Evolutionary conservation across 2,888 invertebrate species (phyloP).

Genomic region (Diaphora mendica): DNA sequence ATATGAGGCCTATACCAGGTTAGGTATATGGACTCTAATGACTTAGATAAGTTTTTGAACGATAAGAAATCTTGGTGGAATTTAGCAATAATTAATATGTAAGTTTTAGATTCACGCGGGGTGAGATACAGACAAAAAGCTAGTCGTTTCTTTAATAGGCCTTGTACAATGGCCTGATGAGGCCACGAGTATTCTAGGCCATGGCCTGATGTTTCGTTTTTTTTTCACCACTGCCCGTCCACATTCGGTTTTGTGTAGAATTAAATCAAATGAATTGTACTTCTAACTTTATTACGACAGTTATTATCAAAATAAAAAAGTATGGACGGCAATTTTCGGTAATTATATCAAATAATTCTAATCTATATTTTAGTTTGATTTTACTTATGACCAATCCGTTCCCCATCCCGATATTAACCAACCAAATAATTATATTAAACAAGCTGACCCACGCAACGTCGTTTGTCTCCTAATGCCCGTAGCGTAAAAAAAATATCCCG

Average conservation of each 20-base stretch:
- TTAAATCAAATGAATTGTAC: conserved; percentile 48
- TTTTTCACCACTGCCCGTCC: conserved; percentile 47
- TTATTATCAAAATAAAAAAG: conserved; percentile 49
- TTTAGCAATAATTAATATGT: conserved; percentile 50
- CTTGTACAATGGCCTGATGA: conserved; percentile 16
- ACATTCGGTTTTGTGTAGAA: conserved; percentile 43
- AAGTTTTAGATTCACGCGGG: conserved; percentile 31
- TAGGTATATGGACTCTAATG: conserved; percentile 8
- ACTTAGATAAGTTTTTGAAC: conserved; percentile 20
- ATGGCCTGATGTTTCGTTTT: conserved; percentile 29
- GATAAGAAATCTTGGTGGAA: conserved; percentile 22
- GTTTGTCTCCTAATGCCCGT: too few species aligned
- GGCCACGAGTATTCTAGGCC: conserved; percentile 24
- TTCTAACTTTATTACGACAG: conserved; percentile 49
- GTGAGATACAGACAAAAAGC: conserved; percentile 23
- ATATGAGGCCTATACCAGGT: not conserved
- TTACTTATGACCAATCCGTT: conserved; percentile 1
- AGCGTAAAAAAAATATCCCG: too few species aligned
- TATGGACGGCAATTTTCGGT: conserved; percentile 59
- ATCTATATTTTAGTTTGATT: conserved; percentile 48
- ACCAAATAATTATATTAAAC: too few species aligned
- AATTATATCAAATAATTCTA: conserved; percentile 58
- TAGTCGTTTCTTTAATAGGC: conserved; percentile 33
- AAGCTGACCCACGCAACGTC: too few species aligned
- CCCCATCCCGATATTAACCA: not conserved